These are phyloP conservation scores for Trachythela sp. DNA, from an alignment of 64 coral and sea anemone genomes.

Conservation along the genomic window DNA sequence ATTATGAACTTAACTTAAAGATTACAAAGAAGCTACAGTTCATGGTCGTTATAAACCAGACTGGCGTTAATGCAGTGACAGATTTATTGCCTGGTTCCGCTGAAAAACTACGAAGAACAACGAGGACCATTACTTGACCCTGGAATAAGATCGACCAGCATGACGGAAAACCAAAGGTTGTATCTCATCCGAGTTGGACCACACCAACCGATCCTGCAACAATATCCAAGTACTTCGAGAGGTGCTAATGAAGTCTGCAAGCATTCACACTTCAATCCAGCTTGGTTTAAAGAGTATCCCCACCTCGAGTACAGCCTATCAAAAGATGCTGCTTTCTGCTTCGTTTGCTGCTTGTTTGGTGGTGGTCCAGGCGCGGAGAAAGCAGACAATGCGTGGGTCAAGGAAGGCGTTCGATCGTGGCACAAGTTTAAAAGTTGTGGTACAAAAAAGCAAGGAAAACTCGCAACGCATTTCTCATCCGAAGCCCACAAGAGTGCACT, in stretches of 20 bases:
- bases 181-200: background rate
- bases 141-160: background rate
- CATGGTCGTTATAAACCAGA: too few species aligned
- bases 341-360: background rate
- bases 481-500: background rate
- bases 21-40: background rate
- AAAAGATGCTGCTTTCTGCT: conserved; percentile 7
- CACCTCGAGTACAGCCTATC: background rate
- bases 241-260: background rate
- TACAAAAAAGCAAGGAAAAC: background rate
- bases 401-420: background rate
- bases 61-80: too few species aligned
- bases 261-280: background rate
- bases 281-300: background rate
- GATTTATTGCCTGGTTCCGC: too few species aligned
- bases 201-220: background rate
- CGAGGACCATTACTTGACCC: background rate
- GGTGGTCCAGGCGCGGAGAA: background rate
- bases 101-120: too few species aligned
- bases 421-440: conserved; percentile 14
- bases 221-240: background rate
- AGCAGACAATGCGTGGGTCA: background rate
- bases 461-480: background rate
- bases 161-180: background rate
- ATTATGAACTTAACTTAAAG: background rate